Base-by-base conservation (phyloP, 2,113 vertebrate genomes). In the Ammodytes marinus region DNA sequence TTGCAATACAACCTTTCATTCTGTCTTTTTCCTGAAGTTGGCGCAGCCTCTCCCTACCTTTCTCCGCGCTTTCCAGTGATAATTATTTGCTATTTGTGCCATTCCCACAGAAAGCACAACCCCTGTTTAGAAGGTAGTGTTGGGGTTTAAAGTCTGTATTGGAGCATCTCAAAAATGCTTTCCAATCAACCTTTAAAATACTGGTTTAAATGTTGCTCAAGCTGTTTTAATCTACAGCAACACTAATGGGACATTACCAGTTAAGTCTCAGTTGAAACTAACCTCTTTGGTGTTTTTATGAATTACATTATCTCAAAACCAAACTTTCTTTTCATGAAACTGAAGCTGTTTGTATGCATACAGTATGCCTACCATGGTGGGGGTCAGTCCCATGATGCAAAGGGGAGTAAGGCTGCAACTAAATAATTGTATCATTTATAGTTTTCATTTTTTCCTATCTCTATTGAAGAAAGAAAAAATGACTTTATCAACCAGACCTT, bases 21-120 rank as follows among this genome's bases (percentile, higher is more conserved):
- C 5, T 45, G 13, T 71, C 42, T 61, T 67, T 61, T 80, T 37
- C 72, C 14, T 70, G 17, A 66, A 27, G 53, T 79, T 57, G 8
- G 71, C 13, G 55, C 39, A 14, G 4, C 35, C 63, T 53, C 45
- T 66, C 10, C 5, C 8, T 43, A 42, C 15, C 7, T 27, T 27
- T 27, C 27, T 27, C 27, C 27, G 27, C 27, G 15, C 46, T 39
- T 59, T 50, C 12, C 27, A 58, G 1, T 60, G 9, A 50, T n/a
- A 0, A 35, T 53, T 74, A 65, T 46, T 15, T 60, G 27, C 12
- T 65, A 17, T 76, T 80, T 49, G n/a, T 79, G 70, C 17, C 27
- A 19, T 55, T 68, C 11, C 8, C 37, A 40, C 60, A 63, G 3
- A n/a, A 77, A 64, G 27, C 47, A 35, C n/a, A 66, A 54, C 13